Percentiles rank a stretch among this genome's conserved stretches.
Conservation (phyloP, 2,888 invertebrate genomes). For the Lampropteryx suffumata region DNA sequence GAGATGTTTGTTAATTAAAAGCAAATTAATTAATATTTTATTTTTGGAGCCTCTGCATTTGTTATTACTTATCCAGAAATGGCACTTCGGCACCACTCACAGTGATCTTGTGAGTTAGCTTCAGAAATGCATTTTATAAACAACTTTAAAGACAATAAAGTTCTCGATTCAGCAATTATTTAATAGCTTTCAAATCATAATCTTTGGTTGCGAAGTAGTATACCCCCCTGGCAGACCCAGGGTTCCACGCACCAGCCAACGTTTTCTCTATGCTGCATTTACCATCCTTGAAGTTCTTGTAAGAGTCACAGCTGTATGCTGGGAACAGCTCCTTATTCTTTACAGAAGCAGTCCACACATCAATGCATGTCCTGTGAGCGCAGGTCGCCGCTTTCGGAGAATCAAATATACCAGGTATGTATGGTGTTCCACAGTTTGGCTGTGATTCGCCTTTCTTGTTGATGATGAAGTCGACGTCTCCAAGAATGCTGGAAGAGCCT, state of each 20-base stretch:
- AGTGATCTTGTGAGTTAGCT: no score
- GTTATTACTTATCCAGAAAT: no score
- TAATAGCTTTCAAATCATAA: constrained; percentile 24
- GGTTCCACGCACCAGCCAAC: constrained; percentile 57
- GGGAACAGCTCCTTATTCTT: constrained; percentile 47
- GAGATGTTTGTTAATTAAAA: no score
- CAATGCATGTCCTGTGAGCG: constrained; percentile 55
- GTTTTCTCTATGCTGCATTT: constrained; percentile 45
- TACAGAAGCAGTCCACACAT: constrained; percentile 53
- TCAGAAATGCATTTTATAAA: no score
- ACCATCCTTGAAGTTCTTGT: constrained; percentile 37
- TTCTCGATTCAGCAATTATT: neutral
- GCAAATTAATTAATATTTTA: no score
- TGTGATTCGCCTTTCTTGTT: constrained; percentile 77
- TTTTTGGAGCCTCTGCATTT: no score
- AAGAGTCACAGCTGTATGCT: constrained; percentile 51
- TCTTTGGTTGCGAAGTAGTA: constrained; percentile 52
- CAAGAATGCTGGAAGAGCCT: constrained; percentile 59
- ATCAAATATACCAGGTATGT: constrained; percentile 53
- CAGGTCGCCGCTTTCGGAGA: constrained; percentile 58
- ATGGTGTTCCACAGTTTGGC: constrained; percentile 69
- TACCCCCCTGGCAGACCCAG: constrained; percentile 54
- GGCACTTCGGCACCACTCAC: no score
- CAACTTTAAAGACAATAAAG: no score
- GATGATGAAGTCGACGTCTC: constrained; percentile 71